Evolutionary conservation across 2,888 invertebrate genomes (phyloP), one percentile per base, ranked within the genome.

Genomic region (Drosophila anceps): DNA sequence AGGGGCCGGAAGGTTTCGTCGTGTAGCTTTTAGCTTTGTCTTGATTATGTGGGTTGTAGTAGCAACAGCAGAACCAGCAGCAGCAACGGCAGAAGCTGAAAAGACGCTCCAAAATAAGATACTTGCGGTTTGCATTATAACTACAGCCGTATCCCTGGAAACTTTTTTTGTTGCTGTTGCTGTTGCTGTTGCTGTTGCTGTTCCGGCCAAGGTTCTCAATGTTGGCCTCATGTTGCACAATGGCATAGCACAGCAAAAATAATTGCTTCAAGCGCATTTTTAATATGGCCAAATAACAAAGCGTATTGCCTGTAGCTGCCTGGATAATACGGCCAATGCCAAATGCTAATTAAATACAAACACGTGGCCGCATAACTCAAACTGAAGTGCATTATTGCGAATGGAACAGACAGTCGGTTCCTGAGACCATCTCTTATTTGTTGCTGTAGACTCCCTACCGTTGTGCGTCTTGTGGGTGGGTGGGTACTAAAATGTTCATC

Each of bases 301-400:
- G 78, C 82, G 44, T 64, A 57, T 60, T 76, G 54, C 35, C 61
- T 9, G 43, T 29, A 20, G 31, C 20, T 58, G 51, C 57, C 59
- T 67, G 37, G 43, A 68, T 57, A 59, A 54, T 69, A 62, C 33
- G 61, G 59, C 60, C 60, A 69, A 72, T 76, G 76, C 69, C 69
- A 70, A 69, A 69, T 63, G 90, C 85, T 86, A 86, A 86, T 86
- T 88, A 86, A 90, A 86, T 85, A 88, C 83, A 86, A 88, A 85
- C 90, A 86, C 90, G 88, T 86, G 76, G 78, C 74, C 66, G 68
- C 83, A 90, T 90, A 88, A 88, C 81, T 86, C 88, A 90, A 82
- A 76, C 68, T 68, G 48, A 68, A 57, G 39, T 66, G 68, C 80
- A 61, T 44, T 58, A 41, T 33, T 12, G 29, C 37, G 43, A 24